Percentiles rank a stretch among this genome's conserved stretches.
These are phyloP conservation scores for Zoanthus gigantus DNA, from an alignment of 92 coral and sea anemone species.

Conservation along the genomic window DNA sequence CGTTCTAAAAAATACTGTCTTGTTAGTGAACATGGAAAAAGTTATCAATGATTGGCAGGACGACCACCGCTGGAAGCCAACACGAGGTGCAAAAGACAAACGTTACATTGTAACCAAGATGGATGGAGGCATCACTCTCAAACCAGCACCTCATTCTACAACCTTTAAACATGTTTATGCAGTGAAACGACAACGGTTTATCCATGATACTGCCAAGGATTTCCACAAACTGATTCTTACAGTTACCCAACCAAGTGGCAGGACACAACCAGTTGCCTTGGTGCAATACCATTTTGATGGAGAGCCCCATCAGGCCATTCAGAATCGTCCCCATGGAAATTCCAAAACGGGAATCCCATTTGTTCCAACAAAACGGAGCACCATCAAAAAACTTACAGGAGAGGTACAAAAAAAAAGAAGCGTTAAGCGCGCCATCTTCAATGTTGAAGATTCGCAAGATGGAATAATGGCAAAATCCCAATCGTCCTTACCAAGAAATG, in stretches of 20 bases:
- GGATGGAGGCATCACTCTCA: not conserved
- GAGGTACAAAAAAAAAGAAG: slow-evolving; percentile 54
- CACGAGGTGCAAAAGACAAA: not conserved
- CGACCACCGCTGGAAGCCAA: not conserved
- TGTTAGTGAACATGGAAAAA: not conserved
- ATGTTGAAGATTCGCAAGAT: slow-evolving; percentile 43
- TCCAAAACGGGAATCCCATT: slow-evolving; percentile 55
- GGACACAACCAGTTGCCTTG: not conserved
- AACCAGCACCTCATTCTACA: not conserved
- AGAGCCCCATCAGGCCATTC: not conserved
- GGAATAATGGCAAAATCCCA: slow-evolving; percentile 71
- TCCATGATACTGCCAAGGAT: not conserved
- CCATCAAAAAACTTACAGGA: slow-evolving; percentile 55
- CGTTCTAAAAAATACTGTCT: not conserved
- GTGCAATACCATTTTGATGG: not conserved
- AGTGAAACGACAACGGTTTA: not conserved
- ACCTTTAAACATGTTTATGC: not conserved
- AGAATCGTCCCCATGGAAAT: slow-evolving; percentile 40
- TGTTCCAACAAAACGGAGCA: slow-evolving; percentile 66
- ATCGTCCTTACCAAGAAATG: slow-evolving; percentile 65
- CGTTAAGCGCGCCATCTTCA: slow-evolving; percentile 60
- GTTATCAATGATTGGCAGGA: not conserved
- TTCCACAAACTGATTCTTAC: not conserved
- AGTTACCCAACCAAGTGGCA: not conserved
- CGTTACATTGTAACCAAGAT: not conserved